phyloP scores from a whole-genome alignment of 2,888 invertebrate species.

The Neoascia interrupta region DNA sequence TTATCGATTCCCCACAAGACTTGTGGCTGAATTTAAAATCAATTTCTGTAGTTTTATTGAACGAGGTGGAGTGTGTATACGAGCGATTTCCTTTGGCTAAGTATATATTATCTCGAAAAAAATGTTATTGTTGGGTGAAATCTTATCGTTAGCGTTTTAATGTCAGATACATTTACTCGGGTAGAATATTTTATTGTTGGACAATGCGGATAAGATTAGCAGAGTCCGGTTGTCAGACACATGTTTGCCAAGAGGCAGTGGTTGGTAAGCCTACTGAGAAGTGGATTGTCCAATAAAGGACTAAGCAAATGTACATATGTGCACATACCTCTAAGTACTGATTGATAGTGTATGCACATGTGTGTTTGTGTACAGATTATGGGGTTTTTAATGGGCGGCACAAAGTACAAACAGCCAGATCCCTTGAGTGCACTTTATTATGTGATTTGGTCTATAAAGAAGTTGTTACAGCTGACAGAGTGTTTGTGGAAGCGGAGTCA shows the following conservation, averaged over 20 bases:
- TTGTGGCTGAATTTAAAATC: constrained; percentile 42
- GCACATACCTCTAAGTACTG: background rate
- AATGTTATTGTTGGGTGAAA: constrained; percentile 19
- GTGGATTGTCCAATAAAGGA: constrained; percentile 30
- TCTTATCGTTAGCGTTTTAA: constrained; percentile 54
- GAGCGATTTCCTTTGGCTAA: constrained; percentile 11
- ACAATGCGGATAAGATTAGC: constrained; percentile 66
- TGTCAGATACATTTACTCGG: constrained; percentile 23
- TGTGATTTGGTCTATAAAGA: constrained; percentile 28
- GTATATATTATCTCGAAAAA: constrained; percentile 20
- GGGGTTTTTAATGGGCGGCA: background rate
- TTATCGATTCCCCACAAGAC: constrained; percentile 51
- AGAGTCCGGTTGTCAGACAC: constrained; percentile 47
- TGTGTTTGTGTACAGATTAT: background rate
- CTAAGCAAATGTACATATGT: constrained; percentile 1
- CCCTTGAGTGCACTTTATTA: constrained; percentile 14
- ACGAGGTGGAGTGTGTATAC: background rate
- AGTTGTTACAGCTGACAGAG: constrained; percentile 1
- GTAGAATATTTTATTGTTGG: constrained; percentile 39
- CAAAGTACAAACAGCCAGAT: constrained; percentile 5
- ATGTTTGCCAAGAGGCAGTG: background rate
- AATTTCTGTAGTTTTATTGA: constrained; percentile 20
- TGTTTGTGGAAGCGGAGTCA: constrained; percentile 5
- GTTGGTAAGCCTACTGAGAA: constrained; percentile 20
- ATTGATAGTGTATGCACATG: constrained; percentile 1